Evolutionary conservation across 1,140 invertebrate genomes (phyloP), one percentile per base, ranked within the genome.

Genomic region (Lepidurus packardi): DNA sequence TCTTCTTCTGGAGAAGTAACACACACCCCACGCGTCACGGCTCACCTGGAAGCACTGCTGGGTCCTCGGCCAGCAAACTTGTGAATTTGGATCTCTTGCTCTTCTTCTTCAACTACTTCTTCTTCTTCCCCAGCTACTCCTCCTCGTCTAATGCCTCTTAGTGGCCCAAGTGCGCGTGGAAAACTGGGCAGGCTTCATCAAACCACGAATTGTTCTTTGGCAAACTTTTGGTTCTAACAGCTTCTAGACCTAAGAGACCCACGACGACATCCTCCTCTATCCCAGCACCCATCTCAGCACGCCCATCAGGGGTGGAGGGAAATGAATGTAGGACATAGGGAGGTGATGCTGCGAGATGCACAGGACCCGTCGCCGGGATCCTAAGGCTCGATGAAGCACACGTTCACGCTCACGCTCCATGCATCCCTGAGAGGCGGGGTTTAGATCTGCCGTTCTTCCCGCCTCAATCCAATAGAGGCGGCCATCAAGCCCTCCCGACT

Each of bases 401-500:
- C 53, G 53, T 65, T 65, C 53, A 65, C 13, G 53, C 53, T 65
- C 53, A 65, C 53, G 13, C 53, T 65, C 53, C 53, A 11, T 65
- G 53, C 53, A 65, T 65, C 53, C 53, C 53, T 65, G 21, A 65
- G 53, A 65, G 53, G 53, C 53, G 53, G 53, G 53, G 53, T 21
- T 65, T 65, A n/a, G 53, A 9, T 13, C 53, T n/a, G 13, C 16
- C 6, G 53, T 21, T 7, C 53, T 65, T 65, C 53, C 45, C 53
- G 53, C 53, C 53, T 65, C 53, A 65, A 65, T 65, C 53, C 53
- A 65, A 65, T 65, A 65, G 53, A 65, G 53, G 53, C 53, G 53
- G 53, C 53, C 53, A 65, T 65, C 13, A 21, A 65, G 53, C 16
- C 53, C 53, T 65, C 53, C n/a, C 53, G 16, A 65, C 53, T 65